Percentiles rank a stretch among this genome's conserved stretches.
These are phyloP conservation scores for Platalea minor DNA, from an alignment of 2,797 vertebrate genomes.

Conservation along the genomic window DNA sequence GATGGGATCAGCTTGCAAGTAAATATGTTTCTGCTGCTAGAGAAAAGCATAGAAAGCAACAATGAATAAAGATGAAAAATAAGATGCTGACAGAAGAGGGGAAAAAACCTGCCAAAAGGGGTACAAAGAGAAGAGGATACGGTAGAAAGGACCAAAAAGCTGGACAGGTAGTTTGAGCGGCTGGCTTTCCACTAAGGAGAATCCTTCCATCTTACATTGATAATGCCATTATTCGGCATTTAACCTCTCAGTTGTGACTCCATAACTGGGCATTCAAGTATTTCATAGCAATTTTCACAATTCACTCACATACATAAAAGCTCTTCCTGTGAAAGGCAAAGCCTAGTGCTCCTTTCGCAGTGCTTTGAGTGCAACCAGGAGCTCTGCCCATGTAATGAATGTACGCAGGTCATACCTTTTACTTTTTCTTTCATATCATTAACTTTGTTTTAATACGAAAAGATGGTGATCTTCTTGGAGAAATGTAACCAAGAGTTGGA, in stretches of 20 bases:
- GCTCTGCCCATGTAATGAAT: not conserved
- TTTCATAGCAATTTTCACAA: conserved; percentile 7
- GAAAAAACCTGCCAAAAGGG: not conserved
- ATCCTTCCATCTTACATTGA: not conserved
- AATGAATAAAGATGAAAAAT: conserved; percentile 40
- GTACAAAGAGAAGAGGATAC: not conserved
- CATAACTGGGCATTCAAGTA: not conserved
- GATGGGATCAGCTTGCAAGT: conserved; percentile 61
- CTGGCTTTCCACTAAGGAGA: not conserved
- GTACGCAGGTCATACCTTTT: not conserved
- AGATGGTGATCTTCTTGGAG: not conserved
- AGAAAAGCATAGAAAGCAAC: conserved; percentile 6
- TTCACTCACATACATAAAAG: not conserved
- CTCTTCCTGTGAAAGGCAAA: not conserved
- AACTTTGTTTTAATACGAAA: not conserved
- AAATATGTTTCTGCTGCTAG: conserved; percentile 56
- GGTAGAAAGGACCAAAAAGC: not conserved
- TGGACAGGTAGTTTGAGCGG: not conserved
- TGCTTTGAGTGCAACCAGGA: not conserved
- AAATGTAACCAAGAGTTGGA: not conserved
- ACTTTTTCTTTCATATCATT: not conserved
- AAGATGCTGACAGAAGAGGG: not conserved
- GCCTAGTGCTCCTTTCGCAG: not conserved
- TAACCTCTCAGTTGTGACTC: not conserved
- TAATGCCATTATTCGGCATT: not conserved